Conservation (phyloP, 2,888 invertebrate genomes). For the Diogma glabrata region DNA sequence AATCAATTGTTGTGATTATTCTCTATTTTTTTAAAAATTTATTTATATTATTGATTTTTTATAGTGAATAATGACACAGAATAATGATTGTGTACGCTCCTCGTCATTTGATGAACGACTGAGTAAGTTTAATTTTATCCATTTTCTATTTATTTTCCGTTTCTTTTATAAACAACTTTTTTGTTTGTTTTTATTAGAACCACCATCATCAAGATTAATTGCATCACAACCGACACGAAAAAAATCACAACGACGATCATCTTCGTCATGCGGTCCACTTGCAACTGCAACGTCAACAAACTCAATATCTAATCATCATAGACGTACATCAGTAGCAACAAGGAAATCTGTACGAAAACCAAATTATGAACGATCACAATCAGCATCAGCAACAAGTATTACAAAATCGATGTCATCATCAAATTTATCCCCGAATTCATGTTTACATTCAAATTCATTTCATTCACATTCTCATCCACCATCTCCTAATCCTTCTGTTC, state of each 20-base stretch:
- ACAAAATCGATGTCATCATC: neutral
- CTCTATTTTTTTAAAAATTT: no score
- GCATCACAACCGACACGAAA: conserved; percentile 5
- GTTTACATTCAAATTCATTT: neutral
- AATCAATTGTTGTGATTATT: no score
- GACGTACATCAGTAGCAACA: neutral
- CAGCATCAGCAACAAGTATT: neutral
- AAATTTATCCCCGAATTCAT: conserved; percentile 3
- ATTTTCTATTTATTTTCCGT: no score
- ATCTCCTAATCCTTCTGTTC: neutral
- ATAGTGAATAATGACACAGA: no score
- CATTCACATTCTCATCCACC: neutral
- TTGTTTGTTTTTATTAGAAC: no score
- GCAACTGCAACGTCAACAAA: no score
- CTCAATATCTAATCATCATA: neutral
- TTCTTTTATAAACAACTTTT: no score
- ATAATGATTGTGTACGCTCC: no score
- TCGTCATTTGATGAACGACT: no score
- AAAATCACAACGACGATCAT: neutral
- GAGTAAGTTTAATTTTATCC: no score
- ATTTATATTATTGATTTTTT: no score
- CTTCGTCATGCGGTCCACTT: conserved; percentile 1
- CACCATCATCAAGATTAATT: conserved; percentile 2
- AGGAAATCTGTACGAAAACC: neutral
- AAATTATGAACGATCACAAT: conserved; percentile 5